Evolutionary conservation across 2,113 vertebrate genomes (phyloP).

Genomic region (Nanger granti): DNA sequence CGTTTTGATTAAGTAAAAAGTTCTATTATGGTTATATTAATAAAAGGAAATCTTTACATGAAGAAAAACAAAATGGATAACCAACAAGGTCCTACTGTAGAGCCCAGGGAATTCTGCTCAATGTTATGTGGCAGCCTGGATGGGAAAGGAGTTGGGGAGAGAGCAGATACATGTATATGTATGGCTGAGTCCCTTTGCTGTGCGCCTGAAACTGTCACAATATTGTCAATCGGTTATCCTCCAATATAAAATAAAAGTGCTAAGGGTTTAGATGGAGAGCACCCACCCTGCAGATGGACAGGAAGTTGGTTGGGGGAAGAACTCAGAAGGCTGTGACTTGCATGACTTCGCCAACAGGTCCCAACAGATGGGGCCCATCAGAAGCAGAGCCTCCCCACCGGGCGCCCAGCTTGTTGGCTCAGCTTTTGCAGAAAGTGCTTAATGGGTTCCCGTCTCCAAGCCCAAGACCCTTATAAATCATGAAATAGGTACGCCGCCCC

Average conservation of each 20-base stretch:
- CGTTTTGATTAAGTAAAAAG: conserved; percentile 3
- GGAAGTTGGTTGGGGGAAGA: fast-evolving
- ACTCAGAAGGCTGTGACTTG: neutral
- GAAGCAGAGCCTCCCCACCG: neutral
- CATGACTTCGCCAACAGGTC: neutral
- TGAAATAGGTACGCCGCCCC: neutral
- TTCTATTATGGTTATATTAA: neutral
- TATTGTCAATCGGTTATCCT: neutral
- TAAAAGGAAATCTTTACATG: neutral
- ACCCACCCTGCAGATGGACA: too few species aligned
- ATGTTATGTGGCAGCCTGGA: neutral
- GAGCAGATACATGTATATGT: neutral
- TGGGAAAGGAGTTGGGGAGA: neutral
- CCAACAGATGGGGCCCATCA: neutral
- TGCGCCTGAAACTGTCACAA: neutral
- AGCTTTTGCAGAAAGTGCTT: neutral
- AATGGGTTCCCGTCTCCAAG: neutral
- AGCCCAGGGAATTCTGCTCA: neutral
- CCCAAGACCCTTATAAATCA: neutral
- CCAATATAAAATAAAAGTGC: neutral
- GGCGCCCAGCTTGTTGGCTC: neutral
- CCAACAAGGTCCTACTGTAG: neutral
- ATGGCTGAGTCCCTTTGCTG: neutral
- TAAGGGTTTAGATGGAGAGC: neutral
- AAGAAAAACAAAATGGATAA: neutral